Conservation (phyloP, 2,888 invertebrate species). For the Hecatera dysodea region DNA sequence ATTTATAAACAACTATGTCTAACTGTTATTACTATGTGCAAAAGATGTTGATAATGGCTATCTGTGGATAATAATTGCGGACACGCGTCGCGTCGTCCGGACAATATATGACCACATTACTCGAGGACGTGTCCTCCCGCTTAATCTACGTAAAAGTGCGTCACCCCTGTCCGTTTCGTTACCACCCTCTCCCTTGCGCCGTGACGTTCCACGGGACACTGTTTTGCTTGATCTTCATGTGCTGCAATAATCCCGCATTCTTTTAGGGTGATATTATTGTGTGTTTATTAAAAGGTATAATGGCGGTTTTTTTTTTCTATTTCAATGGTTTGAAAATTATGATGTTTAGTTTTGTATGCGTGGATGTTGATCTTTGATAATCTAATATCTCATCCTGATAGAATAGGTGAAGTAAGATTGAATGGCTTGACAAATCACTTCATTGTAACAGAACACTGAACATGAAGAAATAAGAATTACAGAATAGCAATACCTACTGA, state of each 20-base stretch:
- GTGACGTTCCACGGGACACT: conserved; percentile 59
- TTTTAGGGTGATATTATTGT: conserved; percentile 51
- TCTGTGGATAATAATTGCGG: conserved; percentile 84
- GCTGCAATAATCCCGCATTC: conserved; percentile 63
- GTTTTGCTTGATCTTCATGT: conserved; percentile 65
- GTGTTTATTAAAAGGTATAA: conserved; percentile 60
- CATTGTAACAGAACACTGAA: too few relatives aligned
- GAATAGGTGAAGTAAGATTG: too few relatives aligned
- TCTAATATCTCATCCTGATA: too few relatives aligned
- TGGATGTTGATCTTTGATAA: not conserved
- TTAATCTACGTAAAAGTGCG: conserved; percentile 88
- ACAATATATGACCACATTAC: conserved; percentile 90
- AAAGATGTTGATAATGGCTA: conserved; percentile 63
- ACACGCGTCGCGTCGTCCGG: conserved; percentile 83
- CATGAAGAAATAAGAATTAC: too few relatives aligned
- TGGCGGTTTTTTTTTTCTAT: conserved; percentile 36
- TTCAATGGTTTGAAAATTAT: conserved; percentile 10
- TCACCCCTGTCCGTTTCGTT: conserved; percentile 83
- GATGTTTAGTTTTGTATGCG: conserved; percentile 12
- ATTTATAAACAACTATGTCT: conserved; percentile 59
- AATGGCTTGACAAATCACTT: too few relatives aligned
- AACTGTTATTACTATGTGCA: conserved; percentile 60
- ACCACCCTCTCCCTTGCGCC: conserved; percentile 74
- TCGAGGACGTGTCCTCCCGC: conserved; percentile 88
- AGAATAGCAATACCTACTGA: too few relatives aligned